Percentiles rank a stretch among this genome's conserved stretches.
Evolutionary conservation across 2,888 invertebrate species (phyloP).

Genomic region (Synanthedon myopaeformis): DNA sequence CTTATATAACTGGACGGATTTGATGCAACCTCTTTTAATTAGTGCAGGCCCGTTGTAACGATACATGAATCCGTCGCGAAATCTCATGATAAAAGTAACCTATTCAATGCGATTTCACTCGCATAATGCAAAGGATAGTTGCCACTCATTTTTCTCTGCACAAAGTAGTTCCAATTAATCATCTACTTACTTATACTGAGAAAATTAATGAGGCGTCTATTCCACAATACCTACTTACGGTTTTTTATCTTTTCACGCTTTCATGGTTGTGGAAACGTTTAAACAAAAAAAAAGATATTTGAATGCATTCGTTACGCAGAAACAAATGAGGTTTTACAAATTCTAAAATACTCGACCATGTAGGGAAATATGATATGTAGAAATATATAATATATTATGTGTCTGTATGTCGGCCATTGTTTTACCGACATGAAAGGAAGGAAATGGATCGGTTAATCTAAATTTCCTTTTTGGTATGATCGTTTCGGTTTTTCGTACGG

Average conservation of each 20-base stretch:
- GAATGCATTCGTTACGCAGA: constrained; percentile 9
- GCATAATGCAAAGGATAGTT: too few relatives aligned
- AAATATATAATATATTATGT: too few relatives aligned
- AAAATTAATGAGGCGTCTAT: background rate
- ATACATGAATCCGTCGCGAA: too few relatives aligned
- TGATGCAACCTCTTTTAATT: too few relatives aligned
- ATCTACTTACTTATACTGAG: too few relatives aligned
- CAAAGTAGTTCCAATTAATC: too few relatives aligned
- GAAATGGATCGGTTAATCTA: constrained; percentile 11
- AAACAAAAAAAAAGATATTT: background rate
- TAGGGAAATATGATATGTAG: background rate
- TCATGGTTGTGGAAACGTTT: constrained; percentile 1
- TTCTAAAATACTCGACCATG: constrained; percentile 1
- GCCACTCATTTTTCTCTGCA: too few relatives aligned
- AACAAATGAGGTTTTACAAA: constrained; percentile 9
- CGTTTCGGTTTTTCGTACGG: constrained; percentile 3
- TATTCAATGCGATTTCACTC: too few relatives aligned
- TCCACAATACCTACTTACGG: background rate
- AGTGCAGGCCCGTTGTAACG: too few relatives aligned
- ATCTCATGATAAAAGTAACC: too few relatives aligned
- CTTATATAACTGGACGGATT: too few relatives aligned
- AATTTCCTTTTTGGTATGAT: constrained; percentile 9
- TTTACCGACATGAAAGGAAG: constrained; percentile 9
- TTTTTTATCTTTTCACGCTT: constrained; percentile 8
- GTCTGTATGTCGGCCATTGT: constrained; percentile 3